phyloP scores from a whole-genome alignment of 2,797 vertebrate species.

The Prunella strophiata region DNA sequence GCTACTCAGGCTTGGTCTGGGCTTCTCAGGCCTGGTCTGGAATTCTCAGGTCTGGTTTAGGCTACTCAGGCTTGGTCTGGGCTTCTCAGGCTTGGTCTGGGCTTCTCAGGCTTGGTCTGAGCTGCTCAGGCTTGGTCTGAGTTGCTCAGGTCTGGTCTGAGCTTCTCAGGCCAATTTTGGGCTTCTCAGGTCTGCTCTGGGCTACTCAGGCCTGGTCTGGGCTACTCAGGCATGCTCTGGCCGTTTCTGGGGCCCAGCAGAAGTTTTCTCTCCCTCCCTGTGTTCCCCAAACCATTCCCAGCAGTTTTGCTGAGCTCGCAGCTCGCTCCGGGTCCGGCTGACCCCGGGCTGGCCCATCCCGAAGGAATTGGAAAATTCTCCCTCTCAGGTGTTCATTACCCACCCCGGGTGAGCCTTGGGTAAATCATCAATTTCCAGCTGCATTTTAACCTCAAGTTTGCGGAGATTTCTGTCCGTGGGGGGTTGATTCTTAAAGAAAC shows the following conservation, averaged over 20 bases:
- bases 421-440: not conserved
- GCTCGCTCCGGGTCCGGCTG: not conserved
- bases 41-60: rapidly evolving
- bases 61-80: not conserved
- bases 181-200: rapidly evolving
- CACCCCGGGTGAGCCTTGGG: not conserved
- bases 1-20: not conserved
- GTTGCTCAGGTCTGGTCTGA: rapidly evolving
- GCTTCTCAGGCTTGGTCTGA: rapidly evolving
- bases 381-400: not conserved
- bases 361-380: not conserved
- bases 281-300: not conserved
- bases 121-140: not conserved
- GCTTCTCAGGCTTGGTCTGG: rapidly evolving
- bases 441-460: not conserved
- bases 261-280: not conserved
- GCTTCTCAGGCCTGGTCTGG: rapidly evolving
- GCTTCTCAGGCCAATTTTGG: no score
- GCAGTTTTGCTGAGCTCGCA: not conserved
- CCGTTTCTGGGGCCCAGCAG: not conserved
- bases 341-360: not conserved
- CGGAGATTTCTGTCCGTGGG: not conserved
- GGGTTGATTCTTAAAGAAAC: not conserved
- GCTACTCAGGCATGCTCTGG: not conserved
- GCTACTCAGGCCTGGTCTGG: no score